These are phyloP conservation scores for Chelonus insularis DNA, from an alignment of 1,140 invertebrate species.

Conservation along the genomic window DNA sequence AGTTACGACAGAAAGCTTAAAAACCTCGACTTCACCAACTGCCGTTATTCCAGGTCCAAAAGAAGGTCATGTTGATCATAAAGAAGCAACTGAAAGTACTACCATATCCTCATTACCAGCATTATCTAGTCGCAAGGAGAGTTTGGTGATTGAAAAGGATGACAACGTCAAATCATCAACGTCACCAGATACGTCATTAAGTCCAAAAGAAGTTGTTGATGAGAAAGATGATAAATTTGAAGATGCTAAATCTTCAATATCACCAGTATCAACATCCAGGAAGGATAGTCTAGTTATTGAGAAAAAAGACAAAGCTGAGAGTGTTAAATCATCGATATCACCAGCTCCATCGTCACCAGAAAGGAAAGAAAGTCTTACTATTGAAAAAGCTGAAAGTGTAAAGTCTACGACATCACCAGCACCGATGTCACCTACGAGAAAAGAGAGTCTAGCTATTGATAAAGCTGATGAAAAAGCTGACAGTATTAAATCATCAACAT, in stretches of 20 bases:
- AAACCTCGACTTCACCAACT: neutral
- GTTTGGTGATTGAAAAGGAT: neutral
- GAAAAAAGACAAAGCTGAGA: neutral
- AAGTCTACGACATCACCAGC: neutral
- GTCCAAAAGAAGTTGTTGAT: neutral
- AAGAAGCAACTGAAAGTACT: neutral
- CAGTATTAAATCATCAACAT: neutral
- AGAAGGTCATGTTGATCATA: neutral
- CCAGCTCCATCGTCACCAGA: neutral
- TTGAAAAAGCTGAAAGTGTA: neutral
- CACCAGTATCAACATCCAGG: too few species aligned
- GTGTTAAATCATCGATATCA: too few species aligned
- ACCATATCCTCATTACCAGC: neutral
- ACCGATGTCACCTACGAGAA: neutral
- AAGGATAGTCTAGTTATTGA: neutral
- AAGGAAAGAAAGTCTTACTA: neutral
- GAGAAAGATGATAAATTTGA: too few species aligned
- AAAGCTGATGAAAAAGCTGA: neutral
- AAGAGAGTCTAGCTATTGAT: neutral
- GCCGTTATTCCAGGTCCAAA: neutral
- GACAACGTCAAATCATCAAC: too few species aligned
- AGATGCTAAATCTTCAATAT: too few species aligned
- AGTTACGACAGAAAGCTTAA: neutral
- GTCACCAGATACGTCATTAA: too few species aligned
- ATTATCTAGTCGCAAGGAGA: conserved; percentile 4